A percentile compares a stretch with the other conserved stretches of the same genome.
Evolutionary conservation across 2,888 invertebrate genomes (phyloP).

Genomic region (Microctonus brassicae): DNA sequence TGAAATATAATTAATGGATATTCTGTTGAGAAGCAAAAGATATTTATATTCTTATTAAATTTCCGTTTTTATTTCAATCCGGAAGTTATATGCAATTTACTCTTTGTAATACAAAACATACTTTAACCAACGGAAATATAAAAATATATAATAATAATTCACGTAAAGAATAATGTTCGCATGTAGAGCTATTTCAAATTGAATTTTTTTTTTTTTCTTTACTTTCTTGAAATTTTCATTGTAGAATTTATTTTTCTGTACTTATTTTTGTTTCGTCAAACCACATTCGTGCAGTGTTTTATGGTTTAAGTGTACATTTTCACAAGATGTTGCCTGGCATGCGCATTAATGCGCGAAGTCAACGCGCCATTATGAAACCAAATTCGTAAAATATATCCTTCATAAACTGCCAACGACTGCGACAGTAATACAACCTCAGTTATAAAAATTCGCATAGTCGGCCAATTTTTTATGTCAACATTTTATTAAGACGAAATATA

Average conservation of each 20-base stretch:
- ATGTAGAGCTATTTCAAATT: not conserved
- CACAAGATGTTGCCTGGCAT: not conserved
- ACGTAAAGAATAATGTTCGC: conserved; percentile 44
- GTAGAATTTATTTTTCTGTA: not conserved
- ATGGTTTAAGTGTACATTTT: not conserved
- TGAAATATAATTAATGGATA: no score
- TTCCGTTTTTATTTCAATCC: not conserved
- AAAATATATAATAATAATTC: conserved; percentile 41
- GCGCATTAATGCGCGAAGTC: not conserved
- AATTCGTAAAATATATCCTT: not conserved
- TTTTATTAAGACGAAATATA: not conserved
- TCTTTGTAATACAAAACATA: conserved; percentile 28
- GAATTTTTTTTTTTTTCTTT: not conserved
- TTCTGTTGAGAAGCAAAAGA: no score
- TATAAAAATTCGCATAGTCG: not conserved
- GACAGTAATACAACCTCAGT: not conserved
- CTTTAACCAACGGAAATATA: conserved; percentile 45
- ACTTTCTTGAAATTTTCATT: not conserved
- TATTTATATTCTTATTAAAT: not conserved
- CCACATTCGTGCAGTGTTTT: not conserved
- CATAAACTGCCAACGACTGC: not conserved
- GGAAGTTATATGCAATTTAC: not conserved
- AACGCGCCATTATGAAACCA: not conserved
- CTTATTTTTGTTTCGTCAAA: not conserved
- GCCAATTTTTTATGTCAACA: not conserved